Percentiles rank a stretch among this genome's conserved stretches.
These are phyloP conservation scores for Colletes collaris DNA, from an alignment of 2,888 invertebrate genomes.

Conservation along the genomic window DNA sequence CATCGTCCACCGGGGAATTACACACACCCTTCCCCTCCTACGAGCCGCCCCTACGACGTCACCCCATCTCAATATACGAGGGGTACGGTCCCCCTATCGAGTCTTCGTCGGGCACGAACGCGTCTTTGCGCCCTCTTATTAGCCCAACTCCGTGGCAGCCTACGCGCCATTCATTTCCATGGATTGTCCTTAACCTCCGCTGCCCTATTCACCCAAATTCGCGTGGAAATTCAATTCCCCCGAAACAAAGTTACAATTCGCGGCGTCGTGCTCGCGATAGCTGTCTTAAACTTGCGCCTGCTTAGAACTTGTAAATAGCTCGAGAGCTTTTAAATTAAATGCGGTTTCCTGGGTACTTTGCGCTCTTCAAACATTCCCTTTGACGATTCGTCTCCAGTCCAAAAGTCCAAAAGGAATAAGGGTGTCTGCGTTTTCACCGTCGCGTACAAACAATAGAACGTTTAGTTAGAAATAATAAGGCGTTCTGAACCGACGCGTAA, in stretches of 20 bases:
- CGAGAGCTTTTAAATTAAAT: constrained; percentile 6
- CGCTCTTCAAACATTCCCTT: not conserved
- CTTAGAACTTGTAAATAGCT: not conserved
- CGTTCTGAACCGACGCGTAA: too few relatives aligned
- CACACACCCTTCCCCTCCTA: constrained; percentile 70
- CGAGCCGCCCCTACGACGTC: constrained; percentile 68
- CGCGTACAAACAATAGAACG: too few relatives aligned
- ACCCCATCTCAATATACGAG: constrained; percentile 73
- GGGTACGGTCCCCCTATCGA: constrained; percentile 67
- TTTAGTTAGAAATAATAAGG: too few relatives aligned
- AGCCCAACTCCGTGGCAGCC: constrained; percentile 62
- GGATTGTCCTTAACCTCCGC: constrained; percentile 65
- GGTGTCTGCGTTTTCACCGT: too few relatives aligned
- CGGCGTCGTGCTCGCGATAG: constrained; percentile 13
- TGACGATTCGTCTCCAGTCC: not conserved
- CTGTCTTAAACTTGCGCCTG: not conserved
- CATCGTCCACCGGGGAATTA: constrained; percentile 80
- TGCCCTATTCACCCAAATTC: constrained; percentile 69
- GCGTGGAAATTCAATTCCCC: constrained; percentile 65
- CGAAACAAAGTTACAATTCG: constrained; percentile 41
- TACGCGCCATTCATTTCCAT: constrained; percentile 62
- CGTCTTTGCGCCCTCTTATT: constrained; percentile 75
- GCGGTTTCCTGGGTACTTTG: not conserved
- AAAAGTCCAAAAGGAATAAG: too few relatives aligned
- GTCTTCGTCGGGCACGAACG: constrained; percentile 68